phyloP scores from a whole-genome alignment of 1,140 invertebrate species.

The Globodera rostochiensis region DNA sequence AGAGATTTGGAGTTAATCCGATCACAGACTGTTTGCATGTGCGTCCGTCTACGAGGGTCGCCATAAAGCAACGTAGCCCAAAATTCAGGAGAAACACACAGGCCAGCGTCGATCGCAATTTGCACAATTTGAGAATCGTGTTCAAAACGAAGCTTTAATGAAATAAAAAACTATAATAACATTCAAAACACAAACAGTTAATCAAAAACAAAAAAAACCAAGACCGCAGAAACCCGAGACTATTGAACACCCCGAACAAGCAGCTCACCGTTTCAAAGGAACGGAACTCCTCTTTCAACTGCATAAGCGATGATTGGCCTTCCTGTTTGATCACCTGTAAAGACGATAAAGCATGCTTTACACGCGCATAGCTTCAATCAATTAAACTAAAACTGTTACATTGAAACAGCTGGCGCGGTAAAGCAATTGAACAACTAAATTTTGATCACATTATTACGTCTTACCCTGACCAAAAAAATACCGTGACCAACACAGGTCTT shows the following conservation, averaged over 20 bases:
- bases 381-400: slow-evolving; percentile 69
- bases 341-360: slow-evolving; percentile 4
- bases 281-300: slow-evolving; percentile 94
- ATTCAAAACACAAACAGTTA: too few relatives aligned
- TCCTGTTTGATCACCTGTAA: slow-evolving; percentile 88
- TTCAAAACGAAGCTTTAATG: neutral
- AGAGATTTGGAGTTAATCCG: slow-evolving; percentile 5
- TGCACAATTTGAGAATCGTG: slow-evolving; percentile 75
- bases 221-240: too few relatives aligned
- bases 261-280: slow-evolving; percentile 76
- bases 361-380: neutral
- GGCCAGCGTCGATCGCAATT: slow-evolving; percentile 93
- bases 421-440: slow-evolving; percentile 84
- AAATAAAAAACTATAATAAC: neutral
- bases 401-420: slow-evolving; percentile 98
- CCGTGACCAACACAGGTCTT: slow-evolving; percentile 95
- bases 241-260: too few relatives aligned
- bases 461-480: neutral
- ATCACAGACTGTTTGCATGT: slow-evolving; percentile 34
- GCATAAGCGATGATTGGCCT: slow-evolving; percentile 96
- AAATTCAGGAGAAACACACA: slow-evolving; percentile 94
- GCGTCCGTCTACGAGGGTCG: slow-evolving; percentile 71
- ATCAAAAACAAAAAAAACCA: too few relatives aligned
- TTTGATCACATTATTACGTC: neutral
- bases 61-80: slow-evolving; percentile 96